Evolutionary conservation across 30 jellyfish, hydroid and myxozoan genomes (phyloP).

Genomic region (Hydractinia symbiolongicarpus): DNA sequence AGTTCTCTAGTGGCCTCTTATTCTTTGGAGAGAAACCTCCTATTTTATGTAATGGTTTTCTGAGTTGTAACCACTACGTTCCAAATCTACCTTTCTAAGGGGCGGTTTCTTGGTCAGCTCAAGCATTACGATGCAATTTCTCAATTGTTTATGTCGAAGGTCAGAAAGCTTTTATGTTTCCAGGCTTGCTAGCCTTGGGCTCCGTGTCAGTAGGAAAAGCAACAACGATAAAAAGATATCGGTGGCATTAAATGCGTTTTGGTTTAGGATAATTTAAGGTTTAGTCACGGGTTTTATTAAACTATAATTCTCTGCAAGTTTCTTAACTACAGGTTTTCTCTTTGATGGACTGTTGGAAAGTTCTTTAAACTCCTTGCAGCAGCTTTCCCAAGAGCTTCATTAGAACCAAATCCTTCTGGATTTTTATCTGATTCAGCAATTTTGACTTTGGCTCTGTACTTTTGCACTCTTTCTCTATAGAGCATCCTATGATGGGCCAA

Average conservation of each 20-base stretch:
- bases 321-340: constrained; percentile 9
- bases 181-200: too few species aligned
- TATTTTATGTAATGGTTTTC: too few species aligned
- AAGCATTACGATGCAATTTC: too few species aligned
- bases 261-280: neutral
- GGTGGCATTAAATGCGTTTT: neutral
- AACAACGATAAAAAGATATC: too few species aligned
- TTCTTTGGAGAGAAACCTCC: too few species aligned
- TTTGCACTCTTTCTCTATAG: neutral
- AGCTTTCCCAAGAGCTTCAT: constrained; percentile 13
- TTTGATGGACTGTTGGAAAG: constrained; percentile 20
- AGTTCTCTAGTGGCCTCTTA: too few species aligned
- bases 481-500: neutral
- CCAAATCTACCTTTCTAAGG: too few species aligned
- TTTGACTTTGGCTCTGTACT: constrained; percentile 7
- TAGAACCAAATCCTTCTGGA: constrained; percentile 11
- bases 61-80: too few species aligned
- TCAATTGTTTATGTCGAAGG: too few species aligned
- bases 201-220: too few species aligned
- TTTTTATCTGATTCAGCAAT: neutral
- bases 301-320: constrained; percentile 25
- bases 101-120: too few species aligned
- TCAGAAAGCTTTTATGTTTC: too few species aligned
- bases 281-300: neutral
- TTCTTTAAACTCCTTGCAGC: constrained; percentile 2